Evolutionary conservation across 2,888 invertebrate genomes (phyloP).

Genomic region (Ophonus ardosiacus): DNA sequence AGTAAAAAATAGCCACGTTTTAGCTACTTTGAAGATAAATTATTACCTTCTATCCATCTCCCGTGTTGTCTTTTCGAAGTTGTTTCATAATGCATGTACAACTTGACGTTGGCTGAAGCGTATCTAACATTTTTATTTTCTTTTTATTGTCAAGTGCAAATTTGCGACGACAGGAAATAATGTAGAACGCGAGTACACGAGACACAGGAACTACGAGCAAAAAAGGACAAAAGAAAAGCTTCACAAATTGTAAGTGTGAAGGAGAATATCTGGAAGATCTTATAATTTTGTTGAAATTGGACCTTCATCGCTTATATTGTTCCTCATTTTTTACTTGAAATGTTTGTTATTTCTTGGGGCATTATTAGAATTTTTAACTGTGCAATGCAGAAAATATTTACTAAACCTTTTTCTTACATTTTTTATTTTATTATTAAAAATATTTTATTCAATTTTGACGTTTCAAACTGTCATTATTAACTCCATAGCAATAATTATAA

Average conservation of each 20-base stretch:
- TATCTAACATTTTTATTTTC: neutral
- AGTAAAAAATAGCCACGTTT: neutral
- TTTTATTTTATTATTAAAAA: too few relatives aligned
- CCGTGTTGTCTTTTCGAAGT: neutral
- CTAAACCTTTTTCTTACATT: too few relatives aligned
- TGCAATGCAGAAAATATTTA: too few relatives aligned
- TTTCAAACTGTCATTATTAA: too few relatives aligned
- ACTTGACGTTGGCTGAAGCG: neutral
- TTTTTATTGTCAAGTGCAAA: slow-evolving; percentile 7
- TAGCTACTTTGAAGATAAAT: neutral
- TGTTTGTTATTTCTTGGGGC: neutral
- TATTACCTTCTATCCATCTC: neutral
- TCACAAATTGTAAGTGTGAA: neutral
- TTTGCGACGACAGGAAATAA: slow-evolving; percentile 31
- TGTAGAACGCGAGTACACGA: neutral
- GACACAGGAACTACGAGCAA: slow-evolving; percentile 27
- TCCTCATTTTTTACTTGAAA: neutral
- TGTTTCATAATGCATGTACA: neutral
- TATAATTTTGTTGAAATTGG: neutral
- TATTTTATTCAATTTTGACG: too few relatives aligned
- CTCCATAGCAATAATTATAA: too few relatives aligned
- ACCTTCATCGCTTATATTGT: neutral
- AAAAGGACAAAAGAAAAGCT: neutral
- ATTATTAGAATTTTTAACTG: neutral
- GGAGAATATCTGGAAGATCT: neutral